These are phyloP conservation scores for Limnephilus marmoratus DNA, from an alignment of 2,888 invertebrate species.

Conservation along the genomic window DNA sequence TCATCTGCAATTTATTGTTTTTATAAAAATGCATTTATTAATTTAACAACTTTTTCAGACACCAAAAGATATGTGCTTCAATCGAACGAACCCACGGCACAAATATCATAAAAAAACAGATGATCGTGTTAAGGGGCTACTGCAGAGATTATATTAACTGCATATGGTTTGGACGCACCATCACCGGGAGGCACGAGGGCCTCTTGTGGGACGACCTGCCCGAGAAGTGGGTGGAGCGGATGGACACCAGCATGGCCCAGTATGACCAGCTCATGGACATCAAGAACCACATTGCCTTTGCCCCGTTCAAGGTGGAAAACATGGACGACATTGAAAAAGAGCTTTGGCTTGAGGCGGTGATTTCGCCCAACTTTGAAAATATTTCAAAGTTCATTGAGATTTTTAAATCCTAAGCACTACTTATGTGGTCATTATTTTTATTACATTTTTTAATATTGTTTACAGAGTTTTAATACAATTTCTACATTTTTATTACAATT, in stretches of 20 bases:
- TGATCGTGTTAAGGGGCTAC: too few relatives aligned
- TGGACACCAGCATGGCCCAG: slow-evolving; percentile 68
- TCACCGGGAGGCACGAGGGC: slow-evolving; percentile 69
- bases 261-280: slow-evolving; percentile 71
- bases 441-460: too few relatives aligned
- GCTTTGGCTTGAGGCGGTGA: not conserved
- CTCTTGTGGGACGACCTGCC: slow-evolving; percentile 71
- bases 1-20: not conserved
- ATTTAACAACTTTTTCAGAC: slow-evolving; percentile 55
- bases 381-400: slow-evolving; percentile 47
- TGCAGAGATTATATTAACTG: slow-evolving; percentile 71
- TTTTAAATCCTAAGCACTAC: not conserved
- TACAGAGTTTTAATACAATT: too few relatives aligned
- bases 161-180: slow-evolving; percentile 70
- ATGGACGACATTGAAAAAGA: slow-evolving; percentile 27
- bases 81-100: slow-evolving; percentile 19
- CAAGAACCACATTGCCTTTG: slow-evolving; percentile 72
- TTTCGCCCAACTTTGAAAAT: slow-evolving; percentile 28
- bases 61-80: slow-evolving; percentile 58
- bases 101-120: too few relatives aligned
- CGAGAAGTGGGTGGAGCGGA: slow-evolving; percentile 70
- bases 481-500: too few relatives aligned
- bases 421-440: too few relatives aligned
- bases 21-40: not conserved
- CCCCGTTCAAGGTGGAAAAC: slow-evolving; percentile 70